These are phyloP conservation scores for Notospermus geniculatus DNA, from an alignment of 1,140 invertebrate species.

Conservation along the genomic window DNA sequence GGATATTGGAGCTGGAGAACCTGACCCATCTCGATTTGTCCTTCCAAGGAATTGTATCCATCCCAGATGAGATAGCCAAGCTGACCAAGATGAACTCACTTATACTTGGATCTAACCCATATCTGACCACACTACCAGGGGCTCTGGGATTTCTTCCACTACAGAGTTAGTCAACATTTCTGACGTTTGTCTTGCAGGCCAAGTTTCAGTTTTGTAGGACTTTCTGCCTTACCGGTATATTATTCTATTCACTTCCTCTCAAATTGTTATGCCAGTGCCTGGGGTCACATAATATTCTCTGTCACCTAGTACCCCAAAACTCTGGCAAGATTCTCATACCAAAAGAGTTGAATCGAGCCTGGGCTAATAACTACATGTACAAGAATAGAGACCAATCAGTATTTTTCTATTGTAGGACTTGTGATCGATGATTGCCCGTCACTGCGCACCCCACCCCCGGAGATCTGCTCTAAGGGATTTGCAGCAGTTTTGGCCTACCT, in stretches of 20 bases:
- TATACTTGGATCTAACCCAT: slow-evolving; percentile 33
- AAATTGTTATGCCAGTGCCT: too few species aligned
- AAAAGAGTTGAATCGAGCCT: too few species aligned
- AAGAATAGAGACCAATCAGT: background rate
- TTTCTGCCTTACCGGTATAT: too few species aligned
- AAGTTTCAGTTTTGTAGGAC: too few species aligned
- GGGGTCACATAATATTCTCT: too few species aligned
- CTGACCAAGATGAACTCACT: slow-evolving; percentile 28
- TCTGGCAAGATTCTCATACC: too few species aligned
- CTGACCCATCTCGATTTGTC: slow-evolving; percentile 30
- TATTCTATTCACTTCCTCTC: too few species aligned
- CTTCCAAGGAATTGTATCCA: slow-evolving; percentile 32
- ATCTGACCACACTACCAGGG: slow-evolving; percentile 29
- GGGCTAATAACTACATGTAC: too few species aligned
- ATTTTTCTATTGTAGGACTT: slow-evolving; percentile 29
- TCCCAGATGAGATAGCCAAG: slow-evolving; percentile 34
- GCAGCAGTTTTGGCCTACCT: slow-evolving; percentile 43
- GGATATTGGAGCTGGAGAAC: slow-evolving; percentile 30
- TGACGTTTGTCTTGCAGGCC: too few species aligned
- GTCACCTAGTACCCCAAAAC: too few species aligned
- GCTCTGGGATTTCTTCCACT: slow-evolving; percentile 31
- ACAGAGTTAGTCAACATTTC: slow-evolving; percentile 30
- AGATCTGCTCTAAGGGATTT: slow-evolving; percentile 46
- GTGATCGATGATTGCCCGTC: slow-evolving; percentile 36
- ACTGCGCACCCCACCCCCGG: slow-evolving; percentile 50